phyloP scores from a whole-genome alignment of 2,888 invertebrate species.

The Clepsis dumicolana region DNA sequence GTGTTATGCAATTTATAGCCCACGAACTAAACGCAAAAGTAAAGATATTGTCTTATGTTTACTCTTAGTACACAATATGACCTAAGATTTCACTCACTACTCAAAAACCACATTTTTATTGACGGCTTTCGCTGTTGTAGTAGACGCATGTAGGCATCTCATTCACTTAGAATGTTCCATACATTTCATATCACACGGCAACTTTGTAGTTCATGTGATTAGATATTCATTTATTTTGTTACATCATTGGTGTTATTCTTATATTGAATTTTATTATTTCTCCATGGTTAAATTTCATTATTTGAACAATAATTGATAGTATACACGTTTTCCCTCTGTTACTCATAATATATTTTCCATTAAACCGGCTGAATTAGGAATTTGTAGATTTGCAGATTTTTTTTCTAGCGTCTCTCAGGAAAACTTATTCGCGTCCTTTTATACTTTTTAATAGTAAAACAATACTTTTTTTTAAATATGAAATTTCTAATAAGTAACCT shows the following conservation, averaged over 20 bases:
- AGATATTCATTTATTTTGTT: slow-evolving; percentile 7
- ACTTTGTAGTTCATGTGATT: slow-evolving; percentile 13
- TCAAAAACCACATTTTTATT: slow-evolving; percentile 35
- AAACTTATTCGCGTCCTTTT: not conserved
- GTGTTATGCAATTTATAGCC: slow-evolving; percentile 84
- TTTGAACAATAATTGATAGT: not conserved
- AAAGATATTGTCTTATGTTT: slow-evolving; percentile 10
- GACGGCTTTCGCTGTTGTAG: slow-evolving; percentile 71
- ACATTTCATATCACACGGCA: slow-evolving; percentile 51
- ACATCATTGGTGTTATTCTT: slow-evolving; percentile 21
- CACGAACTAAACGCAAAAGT: slow-evolving; percentile 48
- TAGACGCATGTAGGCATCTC: slow-evolving; percentile 73
- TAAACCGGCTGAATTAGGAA: not conserved
- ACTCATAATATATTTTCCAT: not conserved
- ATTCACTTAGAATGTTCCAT: slow-evolving; percentile 54
- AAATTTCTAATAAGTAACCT: no score
- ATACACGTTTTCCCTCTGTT: not conserved
- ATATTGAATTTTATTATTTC: not conserved
- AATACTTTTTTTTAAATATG: no score
- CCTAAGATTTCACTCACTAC: slow-evolving; percentile 18
- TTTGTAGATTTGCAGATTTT: no score
- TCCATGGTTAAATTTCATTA: not conserved
- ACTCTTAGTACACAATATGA: slow-evolving; percentile 34
- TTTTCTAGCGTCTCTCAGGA: not conserved
- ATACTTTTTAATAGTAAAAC: no score